A percentile compares a stretch with the other conserved stretches of the same genome.
phyloP scores from a whole-genome alignment of 2,888 invertebrate species.

The Luperina nickerlii region DNA sequence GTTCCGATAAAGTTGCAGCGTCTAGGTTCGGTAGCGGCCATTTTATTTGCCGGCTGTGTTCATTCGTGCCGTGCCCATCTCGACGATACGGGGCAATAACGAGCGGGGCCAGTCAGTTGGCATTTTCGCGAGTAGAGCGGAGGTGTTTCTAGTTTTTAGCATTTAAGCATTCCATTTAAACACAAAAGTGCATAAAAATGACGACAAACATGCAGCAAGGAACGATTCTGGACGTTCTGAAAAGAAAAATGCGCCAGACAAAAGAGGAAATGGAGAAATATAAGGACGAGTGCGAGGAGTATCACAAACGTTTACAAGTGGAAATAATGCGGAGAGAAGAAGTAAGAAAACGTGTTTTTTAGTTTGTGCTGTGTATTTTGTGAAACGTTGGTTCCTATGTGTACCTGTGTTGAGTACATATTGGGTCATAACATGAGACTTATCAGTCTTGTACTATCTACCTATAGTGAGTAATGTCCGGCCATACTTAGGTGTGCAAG shows the following conservation, averaged over 20 bases:
- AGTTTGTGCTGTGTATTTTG: conserved; percentile 82
- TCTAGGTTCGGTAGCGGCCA: conserved; percentile 87
- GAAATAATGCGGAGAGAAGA: conserved; percentile 99
- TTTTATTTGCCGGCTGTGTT: conserved; percentile 89
- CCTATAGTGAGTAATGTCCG: conserved; percentile 91
- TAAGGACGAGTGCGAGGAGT: conserved; percentile 99
- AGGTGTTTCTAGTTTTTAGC: conserved; percentile 89
- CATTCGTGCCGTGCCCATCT: conserved; percentile 89
- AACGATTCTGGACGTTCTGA: conserved; percentile 98
- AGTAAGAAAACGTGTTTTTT: conserved; percentile 93
- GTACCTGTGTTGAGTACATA: conserved; percentile 76
- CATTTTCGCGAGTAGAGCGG: conserved; percentile 90
- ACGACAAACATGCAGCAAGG: conserved; percentile 97
- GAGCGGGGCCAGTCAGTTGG: conserved; percentile 88
- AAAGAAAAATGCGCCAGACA: conserved; percentile 99
- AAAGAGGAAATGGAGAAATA: conserved; percentile 99
- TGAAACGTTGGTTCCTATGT: conserved; percentile 74
- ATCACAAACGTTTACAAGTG: conserved; percentile 97
- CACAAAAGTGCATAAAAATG: conserved; percentile 92
- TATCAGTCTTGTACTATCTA: conserved; percentile 87
- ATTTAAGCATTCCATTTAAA: conserved; percentile 81
- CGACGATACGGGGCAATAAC: conserved; percentile 86
- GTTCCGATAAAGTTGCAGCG: conserved; percentile 82
- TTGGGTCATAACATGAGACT: conserved; percentile 77
- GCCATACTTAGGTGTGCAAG: conserved; percentile 90